A percentile compares a stretch with the other conserved stretches of the same genome.
phyloP scores from a whole-genome alignment of 2,888 invertebrate genomes.

The Euclidia mi region DNA sequence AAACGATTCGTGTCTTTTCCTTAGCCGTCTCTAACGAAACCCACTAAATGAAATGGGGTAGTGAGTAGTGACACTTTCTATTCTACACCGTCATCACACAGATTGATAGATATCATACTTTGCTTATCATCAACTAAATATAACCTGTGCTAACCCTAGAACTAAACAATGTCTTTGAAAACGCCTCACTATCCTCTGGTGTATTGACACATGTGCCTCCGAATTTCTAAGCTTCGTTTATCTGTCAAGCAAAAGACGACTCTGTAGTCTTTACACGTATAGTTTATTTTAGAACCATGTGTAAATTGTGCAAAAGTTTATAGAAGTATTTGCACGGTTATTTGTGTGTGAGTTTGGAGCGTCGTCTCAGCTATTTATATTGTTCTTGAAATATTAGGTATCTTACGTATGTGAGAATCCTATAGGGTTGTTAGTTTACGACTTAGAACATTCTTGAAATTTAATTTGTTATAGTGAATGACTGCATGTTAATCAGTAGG shows the following conservation, averaged over 20 bases:
- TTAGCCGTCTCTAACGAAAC: no score
- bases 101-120: neutral
- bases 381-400: neutral
- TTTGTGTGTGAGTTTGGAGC: neutral
- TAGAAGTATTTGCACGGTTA: no score
- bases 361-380: slow-evolving; percentile 6
- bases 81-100: no score
- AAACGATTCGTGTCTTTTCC: no score
- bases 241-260: slow-evolving; percentile 18
- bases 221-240: slow-evolving; percentile 1
- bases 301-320: neutral
- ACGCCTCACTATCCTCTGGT: slow-evolving; percentile 11
- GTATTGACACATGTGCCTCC: slow-evolving; percentile 19
- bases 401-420: no score
- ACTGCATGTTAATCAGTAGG: no score
- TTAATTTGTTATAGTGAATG: no score
- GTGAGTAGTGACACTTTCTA: no score
- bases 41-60: no score
- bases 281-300: slow-evolving; percentile 5
- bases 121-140: neutral
- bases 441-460: no score
- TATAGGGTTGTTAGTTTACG: no score
- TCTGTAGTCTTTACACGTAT: neutral
- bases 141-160: slow-evolving; percentile 1
- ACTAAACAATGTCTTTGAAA: slow-evolving; percentile 26